Conservation (phyloP, 2,113 vertebrate genomes). For the Callorhinus ursinus region DNA sequence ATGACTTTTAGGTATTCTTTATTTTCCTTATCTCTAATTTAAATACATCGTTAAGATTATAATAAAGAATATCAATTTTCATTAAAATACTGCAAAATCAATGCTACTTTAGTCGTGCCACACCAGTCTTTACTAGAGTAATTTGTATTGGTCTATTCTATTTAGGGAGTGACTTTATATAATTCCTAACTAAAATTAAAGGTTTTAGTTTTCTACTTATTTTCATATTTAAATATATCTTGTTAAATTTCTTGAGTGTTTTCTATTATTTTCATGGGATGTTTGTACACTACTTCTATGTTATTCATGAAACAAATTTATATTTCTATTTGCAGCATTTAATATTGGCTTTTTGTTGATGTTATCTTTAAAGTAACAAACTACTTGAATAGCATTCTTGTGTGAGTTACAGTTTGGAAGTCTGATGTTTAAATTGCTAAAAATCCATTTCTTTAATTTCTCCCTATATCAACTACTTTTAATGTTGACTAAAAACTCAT, state of each 20-base stretch:
- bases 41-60: background rate
- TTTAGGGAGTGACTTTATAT: background rate
- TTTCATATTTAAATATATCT: background rate
- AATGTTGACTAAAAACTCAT: background rate
- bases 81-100: constrained; percentile 14
- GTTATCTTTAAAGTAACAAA: constrained; percentile 29
- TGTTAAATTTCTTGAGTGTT: background rate
- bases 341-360: constrained; percentile 16
- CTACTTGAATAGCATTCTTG: background rate
- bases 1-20: background rate
- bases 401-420: background rate
- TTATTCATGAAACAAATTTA: constrained; percentile 6
- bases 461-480: background rate
- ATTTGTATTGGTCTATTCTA: background rate
- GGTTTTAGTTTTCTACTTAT: background rate
- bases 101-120: background rate
- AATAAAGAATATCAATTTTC: background rate
- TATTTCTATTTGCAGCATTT: background rate
- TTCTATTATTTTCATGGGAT: background rate
- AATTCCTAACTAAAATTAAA: background rate
- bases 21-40: background rate
- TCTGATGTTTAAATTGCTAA: constrained; percentile 9
- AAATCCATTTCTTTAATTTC: background rate
- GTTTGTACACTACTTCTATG: background rate
- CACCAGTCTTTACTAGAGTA: background rate